Evolutionary conservation across 2,888 invertebrate species (phyloP).

Genomic region (Drosophila bunnanda): DNA sequence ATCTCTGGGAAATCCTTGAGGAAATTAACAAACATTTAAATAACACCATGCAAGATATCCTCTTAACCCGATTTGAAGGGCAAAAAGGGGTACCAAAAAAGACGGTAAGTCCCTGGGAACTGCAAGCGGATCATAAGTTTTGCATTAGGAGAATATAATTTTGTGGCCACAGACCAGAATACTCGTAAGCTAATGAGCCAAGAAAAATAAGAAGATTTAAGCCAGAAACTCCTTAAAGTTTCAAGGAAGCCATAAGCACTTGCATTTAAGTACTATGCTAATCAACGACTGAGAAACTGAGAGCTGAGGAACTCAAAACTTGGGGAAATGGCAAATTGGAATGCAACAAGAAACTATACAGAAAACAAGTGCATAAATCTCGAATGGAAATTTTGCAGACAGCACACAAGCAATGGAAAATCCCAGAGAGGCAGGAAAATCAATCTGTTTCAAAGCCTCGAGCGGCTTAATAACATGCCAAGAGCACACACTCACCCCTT

Average conservation of each 20-base stretch:
- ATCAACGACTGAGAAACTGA: constrained; percentile 13
- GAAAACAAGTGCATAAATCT: constrained; percentile 34
- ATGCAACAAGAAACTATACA: neutral
- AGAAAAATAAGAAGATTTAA: constrained; percentile 1
- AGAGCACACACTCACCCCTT: neutral
- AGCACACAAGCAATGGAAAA: neutral
- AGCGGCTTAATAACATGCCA: too few relatives aligned
- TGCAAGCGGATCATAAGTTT: constrained; percentile 71
- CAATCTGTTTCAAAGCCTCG: constrained; percentile 9
- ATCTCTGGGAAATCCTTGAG: neutral
- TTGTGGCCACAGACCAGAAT: constrained; percentile 21
- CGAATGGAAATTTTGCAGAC: constrained; percentile 20
- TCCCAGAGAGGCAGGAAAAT: neutral
- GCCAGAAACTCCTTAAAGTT: constrained; percentile 14
- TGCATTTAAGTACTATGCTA: constrained; percentile 34
- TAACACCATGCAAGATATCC: too few relatives aligned
- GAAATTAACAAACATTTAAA: neutral
- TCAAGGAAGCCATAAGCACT: constrained; percentile 10
- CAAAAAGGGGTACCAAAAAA: neutral
- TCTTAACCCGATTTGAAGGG: neutral
- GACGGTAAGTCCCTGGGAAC: neutral
- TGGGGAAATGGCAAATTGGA: neutral
- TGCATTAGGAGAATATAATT: constrained; percentile 63
- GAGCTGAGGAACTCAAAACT: too few relatives aligned
- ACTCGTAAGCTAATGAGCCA: constrained; percentile 49